A percentile compares a stretch with the other conserved stretches of the same genome.
phyloP scores from a whole-genome alignment of 2,113 vertebrate genomes.

The Lanius collurio region DNA sequence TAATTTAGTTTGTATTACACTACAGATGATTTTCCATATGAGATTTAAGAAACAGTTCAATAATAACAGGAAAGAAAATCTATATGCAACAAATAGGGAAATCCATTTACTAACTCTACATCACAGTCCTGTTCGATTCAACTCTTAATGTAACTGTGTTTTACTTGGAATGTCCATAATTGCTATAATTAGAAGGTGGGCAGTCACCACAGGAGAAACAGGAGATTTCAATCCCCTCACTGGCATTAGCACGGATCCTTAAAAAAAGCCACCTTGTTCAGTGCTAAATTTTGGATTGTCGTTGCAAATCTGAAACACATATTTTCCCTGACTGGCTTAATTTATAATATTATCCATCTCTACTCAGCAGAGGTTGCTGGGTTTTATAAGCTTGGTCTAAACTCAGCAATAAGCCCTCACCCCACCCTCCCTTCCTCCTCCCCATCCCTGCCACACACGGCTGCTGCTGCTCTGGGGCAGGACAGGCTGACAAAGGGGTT shows the following conservation, averaged over 20 bases:
- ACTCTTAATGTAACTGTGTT: not conserved
- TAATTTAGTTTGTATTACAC: not conserved
- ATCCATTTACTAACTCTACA: not conserved
- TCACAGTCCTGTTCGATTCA: not conserved
- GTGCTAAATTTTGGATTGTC: not conserved
- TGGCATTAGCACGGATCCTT: not conserved
- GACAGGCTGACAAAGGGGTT: not conserved
- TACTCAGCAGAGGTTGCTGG: not conserved
- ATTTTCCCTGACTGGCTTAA: not conserved
- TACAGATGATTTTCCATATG: not conserved
- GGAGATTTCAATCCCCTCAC: not conserved
- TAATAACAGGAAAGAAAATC: not conserved
- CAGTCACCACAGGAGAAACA: not conserved
- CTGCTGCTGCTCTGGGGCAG: not conserved
- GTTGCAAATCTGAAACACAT: not conserved
- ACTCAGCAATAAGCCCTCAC: rapidly evolving
- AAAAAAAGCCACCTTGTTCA: not conserved
- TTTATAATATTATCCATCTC: not conserved
- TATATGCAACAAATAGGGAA: not conserved
- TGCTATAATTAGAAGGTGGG: not conserved
- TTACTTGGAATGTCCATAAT: not conserved
- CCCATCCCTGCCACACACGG: not conserved
- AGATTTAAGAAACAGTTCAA: not conserved
- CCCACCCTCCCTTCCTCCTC: rapidly evolving
- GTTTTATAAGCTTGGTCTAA: not conserved